Percentiles rank a stretch among this genome's conserved stretches.
Evolutionary conservation across 2,888 invertebrate species (phyloP).

Genomic region (Ceriagrion tenellum): DNA sequence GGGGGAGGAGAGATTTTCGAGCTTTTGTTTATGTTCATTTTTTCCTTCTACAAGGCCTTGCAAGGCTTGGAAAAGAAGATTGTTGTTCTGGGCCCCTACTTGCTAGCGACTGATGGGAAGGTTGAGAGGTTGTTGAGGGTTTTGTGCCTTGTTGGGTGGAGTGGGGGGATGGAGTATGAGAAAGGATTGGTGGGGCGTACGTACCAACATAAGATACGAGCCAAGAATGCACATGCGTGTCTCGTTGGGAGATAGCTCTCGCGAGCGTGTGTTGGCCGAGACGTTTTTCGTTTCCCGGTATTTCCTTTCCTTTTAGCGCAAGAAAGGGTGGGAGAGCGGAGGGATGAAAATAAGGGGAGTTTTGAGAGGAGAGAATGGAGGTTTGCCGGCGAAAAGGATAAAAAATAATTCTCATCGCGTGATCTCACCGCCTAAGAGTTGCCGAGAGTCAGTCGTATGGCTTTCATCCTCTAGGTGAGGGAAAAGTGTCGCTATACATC

Average conservation of each 20-base stretch:
- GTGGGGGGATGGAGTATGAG: not conserved
- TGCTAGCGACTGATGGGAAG: not conserved
- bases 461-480: not conserved
- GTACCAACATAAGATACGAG: not conserved
- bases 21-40: not conserved
- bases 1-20: not conserved
- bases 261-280: not conserved
- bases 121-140: not conserved
- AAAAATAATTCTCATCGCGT: not conserved
- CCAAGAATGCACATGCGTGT: conserved; percentile 1
- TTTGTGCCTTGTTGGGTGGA: not conserved
- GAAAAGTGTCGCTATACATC: conserved; percentile 5
- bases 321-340: not conserved
- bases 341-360: not conserved
- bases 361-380: not conserved
- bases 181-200: not conserved
- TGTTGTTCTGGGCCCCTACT: not conserved
- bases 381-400: not conserved
- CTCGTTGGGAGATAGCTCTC: not conserved
- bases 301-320: not conserved
- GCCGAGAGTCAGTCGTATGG: not conserved
- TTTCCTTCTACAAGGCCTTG: not conserved
- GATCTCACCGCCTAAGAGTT: not conserved
- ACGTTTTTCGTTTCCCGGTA: not conserved
- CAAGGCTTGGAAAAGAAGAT: not conserved